phyloP scores from a whole-genome alignment of 64 coral and sea anemone species.

The Porites australiensis region DNA sequence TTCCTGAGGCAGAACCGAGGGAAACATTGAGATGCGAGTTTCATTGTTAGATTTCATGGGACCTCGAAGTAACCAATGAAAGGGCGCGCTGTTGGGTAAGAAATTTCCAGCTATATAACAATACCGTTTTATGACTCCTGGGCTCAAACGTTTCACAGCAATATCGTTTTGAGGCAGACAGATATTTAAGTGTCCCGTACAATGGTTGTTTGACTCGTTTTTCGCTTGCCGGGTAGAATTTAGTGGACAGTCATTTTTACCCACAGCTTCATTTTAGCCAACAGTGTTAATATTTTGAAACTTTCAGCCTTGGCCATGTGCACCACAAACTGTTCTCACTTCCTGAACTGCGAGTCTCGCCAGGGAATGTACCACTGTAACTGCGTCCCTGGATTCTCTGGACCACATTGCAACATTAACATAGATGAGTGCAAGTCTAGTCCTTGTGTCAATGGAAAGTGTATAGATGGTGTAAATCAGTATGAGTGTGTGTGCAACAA shows the following conservation, averaged over 20 bases:
- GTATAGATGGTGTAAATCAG: slow-evolving; percentile 57
- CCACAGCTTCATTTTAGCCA: not conserved
- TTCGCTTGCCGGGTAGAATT: too few relatives aligned
- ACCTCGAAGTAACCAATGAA: too few relatives aligned
- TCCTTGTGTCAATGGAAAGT: slow-evolving; percentile 67
- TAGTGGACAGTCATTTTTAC: not conserved
- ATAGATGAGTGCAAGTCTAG: slow-evolving; percentile 63
- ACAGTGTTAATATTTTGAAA: not conserved
- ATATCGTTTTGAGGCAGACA: too few relatives aligned
- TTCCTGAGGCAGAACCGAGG: too few relatives aligned
- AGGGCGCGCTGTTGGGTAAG: too few relatives aligned
- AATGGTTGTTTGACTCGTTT: too few relatives aligned
- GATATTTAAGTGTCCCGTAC: too few relatives aligned
- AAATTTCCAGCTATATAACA: too few relatives aligned
- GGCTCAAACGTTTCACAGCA: too few relatives aligned
- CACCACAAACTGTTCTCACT: slow-evolving; percentile 64
- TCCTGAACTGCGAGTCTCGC: slow-evolving; percentile 43
- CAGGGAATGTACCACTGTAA: slow-evolving; percentile 20
- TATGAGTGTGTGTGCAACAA: slow-evolving; percentile 71
- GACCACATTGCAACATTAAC: slow-evolving; percentile 59
- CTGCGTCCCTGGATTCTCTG: slow-evolving; percentile 62
- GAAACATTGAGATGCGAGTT: too few relatives aligned
- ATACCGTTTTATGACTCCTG: too few relatives aligned
- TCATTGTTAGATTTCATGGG: too few relatives aligned
- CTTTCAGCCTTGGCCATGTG: slow-evolving; percentile 32